Evolutionary conservation across 2,797 vertebrate genomes (phyloP), one percentile per base, ranked within the genome.

Genomic region (Echiichthys vipera): DNA sequence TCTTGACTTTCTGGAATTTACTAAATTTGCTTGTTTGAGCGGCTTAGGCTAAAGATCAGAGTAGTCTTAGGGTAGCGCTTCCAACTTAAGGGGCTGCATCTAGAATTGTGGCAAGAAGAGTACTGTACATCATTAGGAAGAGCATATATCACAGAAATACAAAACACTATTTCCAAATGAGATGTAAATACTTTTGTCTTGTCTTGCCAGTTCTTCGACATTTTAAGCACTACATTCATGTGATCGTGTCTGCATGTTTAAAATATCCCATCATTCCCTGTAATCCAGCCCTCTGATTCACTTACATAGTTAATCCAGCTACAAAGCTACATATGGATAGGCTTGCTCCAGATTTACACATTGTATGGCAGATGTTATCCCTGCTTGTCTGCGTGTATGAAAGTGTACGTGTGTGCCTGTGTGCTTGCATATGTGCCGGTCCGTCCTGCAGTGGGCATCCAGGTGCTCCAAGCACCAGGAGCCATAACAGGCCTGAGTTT

Each of bases 401-500:
- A 4, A 15, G 72, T 70, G 56, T 71, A 58, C 51, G 58, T 55
- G 22, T 67, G 20, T 37, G 47, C 13, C 24, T 58, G 18, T 66
- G 47, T 47, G 20, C 25, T 24, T 77, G 11, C 37, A 32, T 66
- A 24, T 69, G 36, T 74, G 57, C 65, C 11, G 30, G 37, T 56
- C 74, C 57, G 20, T 71, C 65, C 69, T 51, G 25, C 75, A 49
- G 45, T 65, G 55, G 63, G 71, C 77, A 76, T 84, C 71, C 76
- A 83, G 76, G 87, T 89, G 84, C 75, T 82, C 69, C 53, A 29
- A 83, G 74, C 79, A 79, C 84, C 61, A 62, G 73, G 75, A 85
- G 87, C 78, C 65, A 78, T 71, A 90, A 80, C 77, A 83, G 80
- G 58, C 71, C 66, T 74, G 47, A 77, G 80, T 85, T 90, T 87